Conservation (phyloP, 2,888 invertebrate species). For the Drosophila robusta region DNA sequence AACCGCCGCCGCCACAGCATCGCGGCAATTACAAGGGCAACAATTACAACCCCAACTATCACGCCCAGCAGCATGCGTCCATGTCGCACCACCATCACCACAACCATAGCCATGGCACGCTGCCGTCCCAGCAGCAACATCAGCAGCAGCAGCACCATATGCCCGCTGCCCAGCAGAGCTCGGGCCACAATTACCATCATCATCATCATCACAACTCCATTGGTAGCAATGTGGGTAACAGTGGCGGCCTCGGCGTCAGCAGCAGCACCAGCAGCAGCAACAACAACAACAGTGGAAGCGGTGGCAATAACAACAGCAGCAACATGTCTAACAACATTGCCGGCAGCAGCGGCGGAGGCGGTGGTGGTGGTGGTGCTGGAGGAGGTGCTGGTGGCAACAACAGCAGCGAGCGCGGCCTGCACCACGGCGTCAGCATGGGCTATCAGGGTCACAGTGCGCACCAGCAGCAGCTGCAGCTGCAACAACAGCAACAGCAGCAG, state of each 20-base stretch:
- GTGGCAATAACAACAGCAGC: conserved; percentile 20
- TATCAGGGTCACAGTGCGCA: conserved; percentile 76
- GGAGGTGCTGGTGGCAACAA: conserved; percentile 33
- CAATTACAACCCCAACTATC: conserved; percentile 82
- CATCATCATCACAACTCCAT: conserved; percentile 62
- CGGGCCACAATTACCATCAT: conserved; percentile 62
- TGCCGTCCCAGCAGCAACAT: conserved; percentile 63
- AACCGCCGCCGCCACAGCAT: conserved; percentile 63
- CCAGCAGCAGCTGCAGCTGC: conserved; percentile 73
- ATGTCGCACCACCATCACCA: conserved; percentile 74
- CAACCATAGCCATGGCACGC: conserved; percentile 46
- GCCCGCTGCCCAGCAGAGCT: conserved; percentile 53
- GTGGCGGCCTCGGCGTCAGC: conserved; percentile 47
- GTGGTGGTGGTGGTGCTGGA: conserved; percentile 37
- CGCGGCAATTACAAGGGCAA: conserved; percentile 83
- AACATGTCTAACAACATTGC: conserved; percentile 52
- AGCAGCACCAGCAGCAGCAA: conserved; percentile 24
- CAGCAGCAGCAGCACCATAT: conserved; percentile 63
- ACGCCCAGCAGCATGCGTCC: conserved; percentile 74
- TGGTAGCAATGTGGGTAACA: conserved; percentile 67
- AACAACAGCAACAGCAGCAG: conserved; percentile 80
- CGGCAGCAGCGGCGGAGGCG: conserved; percentile 36
- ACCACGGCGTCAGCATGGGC: conserved; percentile 56
- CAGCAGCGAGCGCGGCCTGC: conserved; percentile 58
- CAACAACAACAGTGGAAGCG: conserved; percentile 18